Percentiles rank a stretch among this genome's conserved stretches.
These are phyloP conservation scores for Saturnia pavonia DNA, from an alignment of 2,888 invertebrate species.

Conservation along the genomic window DNA sequence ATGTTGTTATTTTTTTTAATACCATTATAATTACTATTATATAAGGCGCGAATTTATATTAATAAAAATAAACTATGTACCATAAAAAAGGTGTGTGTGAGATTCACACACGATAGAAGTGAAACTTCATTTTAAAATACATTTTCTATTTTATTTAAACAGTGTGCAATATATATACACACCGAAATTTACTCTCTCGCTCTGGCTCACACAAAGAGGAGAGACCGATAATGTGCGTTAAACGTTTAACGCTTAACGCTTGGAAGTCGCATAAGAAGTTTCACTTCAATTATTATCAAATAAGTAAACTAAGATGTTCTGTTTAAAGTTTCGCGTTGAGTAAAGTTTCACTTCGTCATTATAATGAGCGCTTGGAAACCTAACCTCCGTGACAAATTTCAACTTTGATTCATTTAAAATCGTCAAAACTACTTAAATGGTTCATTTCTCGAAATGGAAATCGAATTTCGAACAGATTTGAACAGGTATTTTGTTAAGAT, in stretches of 20 bases:
- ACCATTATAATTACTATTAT: too few relatives aligned
- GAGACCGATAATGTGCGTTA: too few relatives aligned
- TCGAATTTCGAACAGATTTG: constrained; percentile 18
- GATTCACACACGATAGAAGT: too few relatives aligned
- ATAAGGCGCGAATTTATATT: neutral
- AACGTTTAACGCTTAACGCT: too few relatives aligned
- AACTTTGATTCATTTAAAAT: constrained; percentile 20
- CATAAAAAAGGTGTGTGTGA: too few relatives aligned
- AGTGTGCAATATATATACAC: too few relatives aligned
- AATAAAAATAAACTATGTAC: neutral
- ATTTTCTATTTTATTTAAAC: too few relatives aligned
- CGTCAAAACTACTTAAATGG: constrained; percentile 20
- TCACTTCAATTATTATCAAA: too few relatives aligned
- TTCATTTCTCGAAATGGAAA: constrained; percentile 18
- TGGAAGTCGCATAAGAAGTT: too few relatives aligned
- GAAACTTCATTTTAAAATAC: too few relatives aligned
- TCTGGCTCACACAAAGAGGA: too few relatives aligned
- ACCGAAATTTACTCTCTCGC: too few relatives aligned
- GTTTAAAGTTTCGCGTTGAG: constrained; percentile 1
- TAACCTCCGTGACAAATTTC: constrained; percentile 16
- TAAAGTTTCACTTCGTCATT: constrained; percentile 9
- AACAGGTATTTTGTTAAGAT: constrained; percentile 9
- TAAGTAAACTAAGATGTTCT: neutral
- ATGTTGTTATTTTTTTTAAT: neutral
- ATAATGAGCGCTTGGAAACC: constrained; percentile 19